Base-by-base conservation (phyloP, 2,113 vertebrate genomes). In the Malurus melanocephalus region DNA sequence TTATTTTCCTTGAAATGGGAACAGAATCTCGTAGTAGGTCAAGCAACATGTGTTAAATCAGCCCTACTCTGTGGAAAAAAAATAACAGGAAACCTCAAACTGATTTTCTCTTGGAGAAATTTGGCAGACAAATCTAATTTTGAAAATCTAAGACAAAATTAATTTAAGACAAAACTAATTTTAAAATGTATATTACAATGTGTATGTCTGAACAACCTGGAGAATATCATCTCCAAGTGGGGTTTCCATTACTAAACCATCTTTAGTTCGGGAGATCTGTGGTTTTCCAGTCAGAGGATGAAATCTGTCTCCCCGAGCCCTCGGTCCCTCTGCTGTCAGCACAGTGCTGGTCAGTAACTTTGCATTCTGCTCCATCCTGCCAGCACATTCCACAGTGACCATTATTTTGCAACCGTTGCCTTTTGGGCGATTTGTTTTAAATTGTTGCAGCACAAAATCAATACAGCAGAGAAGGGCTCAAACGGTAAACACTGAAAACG, bases 381-480 rank as follows among this genome's bases (percentile, higher is more conserved):
- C 5, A 27, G 77, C 48, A 76, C 72, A 3, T 84, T 94, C 88
- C 65, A 68, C 30, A 71, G 48, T 64, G 88, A 88, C 83, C 30
- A 10, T 80, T 88, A 75, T 68, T 93, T 90, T 93, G 93, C 77
- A 95, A 26, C 83, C 24, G 38, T 81, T 78, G 80, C 69, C 65
- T 93, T 75, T 92, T 84, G 82, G 80, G 77, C 88, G 67, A 64
- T 94, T 94, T 93, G 73, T 93, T 94, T 88, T 84, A 90, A 92
- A 94, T 86, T 79, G 80, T 53, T 94, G 65, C 86, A 93, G 71
- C 88, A 81, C n/a, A 78, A 94, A 94, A 94, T 94, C 93, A 81
- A 93, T 94, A 93, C 35, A 75, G 16, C 24, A 57, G 62, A 90
- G 69, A 75, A 80, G 69, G 53, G 28, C 77, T 92, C 48, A 88